phyloP scores from a whole-genome alignment of 2,888 invertebrate species.

The Cantharis rufa region DNA sequence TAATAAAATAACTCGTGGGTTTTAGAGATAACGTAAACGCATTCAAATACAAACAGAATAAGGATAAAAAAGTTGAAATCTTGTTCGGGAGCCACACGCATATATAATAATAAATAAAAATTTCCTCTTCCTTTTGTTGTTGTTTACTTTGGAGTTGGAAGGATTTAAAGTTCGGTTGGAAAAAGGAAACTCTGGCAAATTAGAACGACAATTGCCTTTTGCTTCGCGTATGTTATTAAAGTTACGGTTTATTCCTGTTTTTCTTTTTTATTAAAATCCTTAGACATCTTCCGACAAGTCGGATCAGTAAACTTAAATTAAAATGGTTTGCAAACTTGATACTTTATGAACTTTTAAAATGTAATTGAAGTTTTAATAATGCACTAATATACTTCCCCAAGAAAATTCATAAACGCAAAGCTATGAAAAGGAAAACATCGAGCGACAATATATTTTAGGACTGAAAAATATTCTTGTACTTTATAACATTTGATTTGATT shows the following conservation, averaged over 20 bases:
- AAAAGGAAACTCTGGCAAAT: neutral
- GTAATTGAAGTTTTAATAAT: neutral
- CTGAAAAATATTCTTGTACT: neutral
- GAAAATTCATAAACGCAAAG: neutral
- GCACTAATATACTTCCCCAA: neutral
- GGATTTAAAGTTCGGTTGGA: neutral
- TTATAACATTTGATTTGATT: neutral
- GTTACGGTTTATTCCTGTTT: neutral
- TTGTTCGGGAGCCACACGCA: neutral
- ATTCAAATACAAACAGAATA: slow-evolving; percentile 8
- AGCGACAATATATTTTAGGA: neutral
- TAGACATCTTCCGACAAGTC: neutral
- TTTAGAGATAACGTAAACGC: slow-evolving; percentile 16
- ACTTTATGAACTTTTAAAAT: neutral
- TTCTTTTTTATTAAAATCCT: neutral
- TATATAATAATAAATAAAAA: neutral
- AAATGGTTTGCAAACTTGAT: neutral
- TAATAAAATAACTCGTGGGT: slow-evolving; percentile 18
- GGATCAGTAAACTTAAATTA: neutral
- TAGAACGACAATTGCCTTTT: neutral
- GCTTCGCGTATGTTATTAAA: neutral
- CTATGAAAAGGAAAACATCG: neutral
- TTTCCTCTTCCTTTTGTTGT: neutral
- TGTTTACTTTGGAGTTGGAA: neutral
- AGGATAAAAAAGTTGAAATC: slow-evolving; percentile 1